Conservation (phyloP, 2,888 invertebrate genomes). For the Glomeris marginata region DNA sequence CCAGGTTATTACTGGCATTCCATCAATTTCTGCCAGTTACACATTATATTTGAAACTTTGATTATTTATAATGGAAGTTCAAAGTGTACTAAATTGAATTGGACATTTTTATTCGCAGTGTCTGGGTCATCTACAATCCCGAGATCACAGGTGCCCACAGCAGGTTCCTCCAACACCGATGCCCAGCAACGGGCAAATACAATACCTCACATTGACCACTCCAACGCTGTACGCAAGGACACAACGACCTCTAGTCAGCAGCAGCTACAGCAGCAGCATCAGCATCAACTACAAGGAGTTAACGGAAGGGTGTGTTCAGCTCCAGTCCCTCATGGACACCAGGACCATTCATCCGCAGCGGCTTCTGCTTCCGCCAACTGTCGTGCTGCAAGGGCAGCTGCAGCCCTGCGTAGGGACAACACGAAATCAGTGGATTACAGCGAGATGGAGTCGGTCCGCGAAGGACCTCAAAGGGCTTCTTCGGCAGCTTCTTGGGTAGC, state of each 20-base stretch:
- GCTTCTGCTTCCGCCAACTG: neutral
- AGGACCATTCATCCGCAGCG: neutral
- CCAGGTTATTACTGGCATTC: no score
- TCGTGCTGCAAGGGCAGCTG: neutral
- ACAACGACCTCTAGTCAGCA: no score
- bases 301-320: conserved; percentile 4
- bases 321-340: neutral
- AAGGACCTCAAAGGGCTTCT: conserved; percentile 18
- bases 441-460: conserved; percentile 31
- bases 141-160: neutral
- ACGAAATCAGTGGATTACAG: conserved; percentile 40
- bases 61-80: no score
- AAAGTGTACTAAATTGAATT: no score
- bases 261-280: conserved; percentile 8
- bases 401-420: conserved; percentile 20
- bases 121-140: neutral
- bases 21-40: no score
- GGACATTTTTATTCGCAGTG: no score
- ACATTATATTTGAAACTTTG: no score
- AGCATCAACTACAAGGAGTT: conserved; percentile 4
- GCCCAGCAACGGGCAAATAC: neutral
- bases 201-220: neutral
- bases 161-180: neutral
- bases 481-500: conserved; percentile 41
- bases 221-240: neutral